Evolutionary conservation across 1,140 invertebrate species (phyloP), one percentile per base, ranked within the genome.

Genomic region (Nautilus pompilius): DNA sequence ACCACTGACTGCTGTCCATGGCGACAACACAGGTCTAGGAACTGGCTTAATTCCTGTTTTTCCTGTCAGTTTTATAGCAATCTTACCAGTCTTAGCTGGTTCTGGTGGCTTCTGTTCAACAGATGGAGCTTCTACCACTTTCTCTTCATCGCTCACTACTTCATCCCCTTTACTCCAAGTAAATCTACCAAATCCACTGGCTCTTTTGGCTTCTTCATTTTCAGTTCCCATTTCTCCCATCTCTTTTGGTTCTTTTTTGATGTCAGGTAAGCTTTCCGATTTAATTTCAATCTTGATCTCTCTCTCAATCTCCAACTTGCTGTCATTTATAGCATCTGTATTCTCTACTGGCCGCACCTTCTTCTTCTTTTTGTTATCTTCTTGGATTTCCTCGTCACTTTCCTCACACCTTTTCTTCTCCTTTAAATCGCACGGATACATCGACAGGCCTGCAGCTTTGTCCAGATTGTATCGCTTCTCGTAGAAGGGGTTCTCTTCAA

Each of bases 381-480:
- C 13, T 46, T 13, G 20, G 24, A 3, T 5, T 24, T 57, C 34
- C 22, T 32, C 13, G 26, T 57, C 55, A n/a, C 20, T 57, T 5
- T 41, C 55, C 15, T 57, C 55, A 41, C 8, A 33, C 13, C 24
- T 57, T 33, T 24, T 34, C 28, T 22, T 49, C 30, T 22, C 28
- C 17, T 32, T 46, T 45, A n/a, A 29, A 15, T 56, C 29, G 29
- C 10, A 65, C 17, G 22, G 13, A 20, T 33, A 53, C 3, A 26
- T 28, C 49, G 53, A 48, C 24, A 74, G 53, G 24, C 64, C 65
- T n/a, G 72, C 71, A 3, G 69, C 73, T 46, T 70, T 70, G 32
- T 80, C 77, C 24, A 78, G 59, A 17, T 71, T 72, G 28, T 60
- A 64, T 26, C 72, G 68, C 57, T 72, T 71, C 58, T 80, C 78